Evolutionary conservation across 2,888 invertebrate species (phyloP), one percentile per base, ranked within the genome.

Genomic region (Melangyna quadrimaculata): DNA sequence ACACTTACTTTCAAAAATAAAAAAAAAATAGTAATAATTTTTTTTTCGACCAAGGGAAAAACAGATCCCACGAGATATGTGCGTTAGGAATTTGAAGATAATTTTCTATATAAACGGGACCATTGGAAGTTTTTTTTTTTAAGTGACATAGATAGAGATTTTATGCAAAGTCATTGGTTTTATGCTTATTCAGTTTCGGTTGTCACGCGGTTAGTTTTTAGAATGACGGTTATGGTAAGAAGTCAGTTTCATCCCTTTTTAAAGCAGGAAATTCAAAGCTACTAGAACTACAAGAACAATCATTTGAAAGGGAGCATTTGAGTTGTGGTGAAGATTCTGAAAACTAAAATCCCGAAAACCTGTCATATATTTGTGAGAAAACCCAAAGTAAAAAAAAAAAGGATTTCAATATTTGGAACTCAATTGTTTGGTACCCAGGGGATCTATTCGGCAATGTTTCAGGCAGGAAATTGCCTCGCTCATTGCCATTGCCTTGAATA

Each of bases 1-100:
- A 77, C 81, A 69, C 57, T 59, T 78, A 81, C 74, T 57, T 74
- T 61, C 53, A 37, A 57, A 72, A 55, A n/a, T n/a, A 45, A 63
- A 27, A n/a, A n/a, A 5, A 40, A 27, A 9, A 40, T 5, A 14
- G 24, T 5, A 17, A n/a, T 3, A 2, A 3, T 12, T 51, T 51
- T 14, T 27, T 8, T 0, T 14, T 24, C 24, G 8, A 27, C 14
- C 14, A 27, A 51, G 24, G 24, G 14, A 51, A 51, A 27, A 51
- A 27, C 14, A 51, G 7, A 51, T 51, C 22, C 7, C 22, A 59
- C n/a, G n/a, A n/a, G n/a, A n/a, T n/a, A 37, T 14, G 59, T 32
- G 29, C 55, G 55, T 55, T 55, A 2, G 35, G 35, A 59, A 37
- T 59, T 59, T 59, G 59, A 63, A 63, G 43, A 63, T 63, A 63